These are phyloP conservation scores for Luehdorfia chinensis DNA, from an alignment of 1,140 invertebrate genomes.

Conservation along the genomic window DNA sequence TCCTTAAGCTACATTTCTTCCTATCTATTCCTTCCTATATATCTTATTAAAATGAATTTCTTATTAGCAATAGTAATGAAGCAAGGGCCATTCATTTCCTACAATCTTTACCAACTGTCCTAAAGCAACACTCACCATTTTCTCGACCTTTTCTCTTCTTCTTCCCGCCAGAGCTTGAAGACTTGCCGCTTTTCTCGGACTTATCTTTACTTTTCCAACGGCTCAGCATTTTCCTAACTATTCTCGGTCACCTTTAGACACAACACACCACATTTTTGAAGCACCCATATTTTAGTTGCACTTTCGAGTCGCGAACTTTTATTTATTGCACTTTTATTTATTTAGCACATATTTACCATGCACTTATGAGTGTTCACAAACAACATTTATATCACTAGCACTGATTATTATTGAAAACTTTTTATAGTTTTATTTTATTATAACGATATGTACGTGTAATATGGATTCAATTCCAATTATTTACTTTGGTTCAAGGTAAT, in stretches of 20 bases:
- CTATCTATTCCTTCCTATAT: too few species aligned
- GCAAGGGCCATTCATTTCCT: too few species aligned
- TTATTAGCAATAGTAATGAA: too few species aligned
- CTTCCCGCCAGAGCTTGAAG: constrained; percentile 55
- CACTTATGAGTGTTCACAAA: too few species aligned
- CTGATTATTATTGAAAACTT: too few species aligned
- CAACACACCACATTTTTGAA: constrained; percentile 24
- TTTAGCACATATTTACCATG: too few species aligned
- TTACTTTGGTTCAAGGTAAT: background rate
- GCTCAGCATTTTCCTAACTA: constrained; percentile 60
- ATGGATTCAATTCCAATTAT: constrained; percentile 8
- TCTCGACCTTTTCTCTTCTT: constrained; percentile 69
- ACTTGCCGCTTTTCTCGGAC: constrained; percentile 64
- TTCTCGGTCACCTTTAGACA: constrained; percentile 10
- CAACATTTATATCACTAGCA: too few species aligned
- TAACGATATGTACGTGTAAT: constrained; percentile 14
- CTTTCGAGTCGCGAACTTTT: background rate
- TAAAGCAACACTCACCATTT: constrained; percentile 64
- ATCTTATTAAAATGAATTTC: too few species aligned
- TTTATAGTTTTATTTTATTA: background rate
- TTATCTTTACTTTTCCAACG: constrained; percentile 73
- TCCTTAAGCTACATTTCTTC: too few species aligned
- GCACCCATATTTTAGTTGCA: background rate
- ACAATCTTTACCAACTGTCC: too few species aligned
- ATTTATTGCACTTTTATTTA: background rate